Evolutionary conservation across 2,113 vertebrate species (phyloP).

Genomic region (Oncorhynchus masou): DNA sequence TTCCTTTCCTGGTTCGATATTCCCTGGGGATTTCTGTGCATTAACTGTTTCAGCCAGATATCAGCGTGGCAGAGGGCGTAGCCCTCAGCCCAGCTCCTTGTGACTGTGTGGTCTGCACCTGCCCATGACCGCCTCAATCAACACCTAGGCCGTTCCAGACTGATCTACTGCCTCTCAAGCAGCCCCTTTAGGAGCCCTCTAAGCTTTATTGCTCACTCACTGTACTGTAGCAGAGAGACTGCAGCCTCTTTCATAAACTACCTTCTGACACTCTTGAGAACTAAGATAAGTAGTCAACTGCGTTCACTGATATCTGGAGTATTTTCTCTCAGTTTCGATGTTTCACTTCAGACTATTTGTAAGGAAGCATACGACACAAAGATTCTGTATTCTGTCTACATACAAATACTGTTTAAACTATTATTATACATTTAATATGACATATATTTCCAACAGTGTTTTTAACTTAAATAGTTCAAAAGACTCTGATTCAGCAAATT

Average conservation of each 20-base stretch:
- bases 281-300: neutral
- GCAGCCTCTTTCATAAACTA: neutral
- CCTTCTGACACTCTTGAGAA: conserved; percentile 3
- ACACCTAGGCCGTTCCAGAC: conserved; percentile 33
- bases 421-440: neutral
- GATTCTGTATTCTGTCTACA: no score
- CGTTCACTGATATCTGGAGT: neutral
- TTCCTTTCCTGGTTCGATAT: no score
- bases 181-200: conserved; percentile 42
- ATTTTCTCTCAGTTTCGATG: neutral
- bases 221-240: conserved; percentile 19
- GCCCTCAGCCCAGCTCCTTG: conserved; percentile 34
- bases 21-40: no score
- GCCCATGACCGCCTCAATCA: conserved; percentile 52
- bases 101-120: conserved; percentile 45
- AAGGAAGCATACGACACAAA: neutral
- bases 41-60: neutral
- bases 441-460: neutral
- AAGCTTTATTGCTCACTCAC: conserved; percentile 49
- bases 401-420: neutral
- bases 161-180: conserved; percentile 38
- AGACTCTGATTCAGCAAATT: neutral
- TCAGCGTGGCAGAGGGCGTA: conserved; percentile 7
- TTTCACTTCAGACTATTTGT: neutral
- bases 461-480: conserved; percentile 19